Percentiles rank a stretch among this genome's conserved stretches.
phyloP scores from a whole-genome alignment of 2,888 invertebrate genomes.

The Cerastis leucographa region DNA sequence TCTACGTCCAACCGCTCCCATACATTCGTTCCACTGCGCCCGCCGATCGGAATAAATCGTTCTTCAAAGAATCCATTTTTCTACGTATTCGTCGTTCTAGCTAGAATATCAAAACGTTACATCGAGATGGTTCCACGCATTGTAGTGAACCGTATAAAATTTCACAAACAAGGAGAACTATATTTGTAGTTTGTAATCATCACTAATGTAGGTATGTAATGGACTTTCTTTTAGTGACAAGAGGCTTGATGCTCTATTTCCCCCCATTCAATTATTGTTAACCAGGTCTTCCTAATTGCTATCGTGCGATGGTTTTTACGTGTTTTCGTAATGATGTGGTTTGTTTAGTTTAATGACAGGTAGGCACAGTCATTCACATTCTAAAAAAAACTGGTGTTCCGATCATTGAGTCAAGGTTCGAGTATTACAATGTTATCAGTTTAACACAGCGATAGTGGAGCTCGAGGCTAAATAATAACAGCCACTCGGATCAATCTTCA shows the following conservation, averaged over 20 bases:
- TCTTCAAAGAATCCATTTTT: constrained; percentile 29
- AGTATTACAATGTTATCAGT: not conserved
- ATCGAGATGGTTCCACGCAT: constrained; percentile 6
- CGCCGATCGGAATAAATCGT: constrained; percentile 32
- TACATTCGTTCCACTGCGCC: too few relatives aligned
- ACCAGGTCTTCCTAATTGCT: constrained; percentile 55
- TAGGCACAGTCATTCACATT: constrained; percentile 22
- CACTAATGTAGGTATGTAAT: constrained; percentile 52
- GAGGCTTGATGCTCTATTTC: constrained; percentile 57
- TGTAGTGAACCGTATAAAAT: constrained; percentile 27
- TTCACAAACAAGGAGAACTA: constrained; percentile 24
- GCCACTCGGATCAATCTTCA: too few relatives aligned
- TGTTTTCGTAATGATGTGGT: constrained; percentile 18
- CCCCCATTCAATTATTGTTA: constrained; percentile 49
- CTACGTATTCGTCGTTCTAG: constrained; percentile 35
- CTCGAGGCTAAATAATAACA: too few relatives aligned
- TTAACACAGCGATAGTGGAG: not conserved
- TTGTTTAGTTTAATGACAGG: not conserved
- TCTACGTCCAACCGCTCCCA: too few relatives aligned
- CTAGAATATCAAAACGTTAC: constrained; percentile 38
- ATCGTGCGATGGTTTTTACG: constrained; percentile 24
- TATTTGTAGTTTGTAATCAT: constrained; percentile 24
- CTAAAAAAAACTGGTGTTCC: not conserved
- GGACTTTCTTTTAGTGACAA: constrained; percentile 58
- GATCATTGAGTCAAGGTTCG: not conserved